Evolutionary conservation across 2,888 invertebrate species (phyloP).

Genomic region (Xanthia togata): DNA sequence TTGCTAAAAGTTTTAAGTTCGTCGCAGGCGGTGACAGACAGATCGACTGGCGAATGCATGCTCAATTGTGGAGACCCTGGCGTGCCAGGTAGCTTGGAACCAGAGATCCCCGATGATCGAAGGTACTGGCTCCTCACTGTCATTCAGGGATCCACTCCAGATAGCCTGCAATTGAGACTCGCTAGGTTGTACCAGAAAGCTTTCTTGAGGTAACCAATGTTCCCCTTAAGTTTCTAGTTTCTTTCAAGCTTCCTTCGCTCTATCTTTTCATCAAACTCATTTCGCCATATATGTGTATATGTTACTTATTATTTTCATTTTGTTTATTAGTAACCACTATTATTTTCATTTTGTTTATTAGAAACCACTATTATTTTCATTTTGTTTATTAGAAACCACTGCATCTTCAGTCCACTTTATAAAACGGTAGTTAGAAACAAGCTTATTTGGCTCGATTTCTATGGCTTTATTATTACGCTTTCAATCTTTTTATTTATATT

Average conservation of each 20-base stretch:
- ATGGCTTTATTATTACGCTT: not conserved
- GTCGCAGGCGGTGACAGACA: constrained; percentile 86
- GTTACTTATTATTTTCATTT: not conserved
- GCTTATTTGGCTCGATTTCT: constrained; percentile 47
- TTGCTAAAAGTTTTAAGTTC: constrained; percentile 32
- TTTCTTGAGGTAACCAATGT: constrained; percentile 92
- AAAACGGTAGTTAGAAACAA: constrained; percentile 4
- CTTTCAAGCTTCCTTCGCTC: constrained; percentile 47
- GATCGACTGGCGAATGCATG: constrained; percentile 88
- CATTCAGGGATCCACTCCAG: constrained; percentile 90
- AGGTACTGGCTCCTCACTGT: constrained; percentile 96
- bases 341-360: no score
- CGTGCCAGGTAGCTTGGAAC: constrained; percentile 87
- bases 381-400: not conserved
- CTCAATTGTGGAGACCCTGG: constrained; percentile 87
- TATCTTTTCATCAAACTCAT: constrained; percentile 15
- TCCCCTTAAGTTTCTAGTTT: constrained; percentile 33
- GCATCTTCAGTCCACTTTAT: not conserved
- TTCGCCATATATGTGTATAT: not conserved
- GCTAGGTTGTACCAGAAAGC: constrained; percentile 95
- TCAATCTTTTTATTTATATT: constrained; percentile 46
- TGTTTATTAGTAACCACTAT: not conserved
- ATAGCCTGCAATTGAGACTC: constrained; percentile 93
- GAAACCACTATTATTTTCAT: not conserved
- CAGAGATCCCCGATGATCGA: constrained; percentile 91